Evolutionary conservation across 2,888 invertebrate genomes (phyloP).

Genomic region (Conus canariensis): DNA sequence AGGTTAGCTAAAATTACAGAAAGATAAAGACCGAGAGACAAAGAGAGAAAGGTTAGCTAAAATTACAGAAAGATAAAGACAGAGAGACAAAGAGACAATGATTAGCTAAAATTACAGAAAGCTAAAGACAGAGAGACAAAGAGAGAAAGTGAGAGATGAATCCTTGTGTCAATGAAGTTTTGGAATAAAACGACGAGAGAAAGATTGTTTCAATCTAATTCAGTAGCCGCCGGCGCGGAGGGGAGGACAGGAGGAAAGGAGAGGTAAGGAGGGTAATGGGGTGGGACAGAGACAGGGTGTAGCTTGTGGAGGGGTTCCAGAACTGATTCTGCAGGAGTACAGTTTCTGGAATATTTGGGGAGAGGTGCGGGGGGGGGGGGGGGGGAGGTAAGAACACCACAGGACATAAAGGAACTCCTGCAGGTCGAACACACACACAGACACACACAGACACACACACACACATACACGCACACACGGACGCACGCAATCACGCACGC

Average conservation of each 20-base stretch:
- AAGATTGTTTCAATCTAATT: too few relatives aligned
- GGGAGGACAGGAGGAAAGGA: neutral
- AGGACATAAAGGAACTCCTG: neutral
- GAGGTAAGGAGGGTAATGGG: neutral
- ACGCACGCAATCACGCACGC: neutral
- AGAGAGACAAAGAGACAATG: too few relatives aligned
- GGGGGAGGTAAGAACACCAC: neutral
- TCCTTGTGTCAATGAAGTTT: too few relatives aligned
- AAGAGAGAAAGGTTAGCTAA: too few relatives aligned
- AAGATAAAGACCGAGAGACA: too few relatives aligned
- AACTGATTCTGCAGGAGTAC: neutral
- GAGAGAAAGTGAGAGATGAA: neutral
- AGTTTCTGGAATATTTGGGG: neutral
- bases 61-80: too few relatives aligned
- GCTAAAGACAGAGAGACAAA: neutral
- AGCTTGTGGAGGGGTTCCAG: neutral
- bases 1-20: too few relatives aligned
- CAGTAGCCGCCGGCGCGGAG: neutral
- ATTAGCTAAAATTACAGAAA: neutral
- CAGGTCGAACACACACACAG: neutral
- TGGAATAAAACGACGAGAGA: too few relatives aligned
- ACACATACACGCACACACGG: slow-evolving; percentile 4
- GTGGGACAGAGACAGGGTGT: neutral
- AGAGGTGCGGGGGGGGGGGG: neutral
- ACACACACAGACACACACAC: slow-evolving; percentile 16